Evolutionary conservation across 2,888 invertebrate species (phyloP), one percentile per base, ranked within the genome.

Genomic region (Ormyrus labotus): DNA sequence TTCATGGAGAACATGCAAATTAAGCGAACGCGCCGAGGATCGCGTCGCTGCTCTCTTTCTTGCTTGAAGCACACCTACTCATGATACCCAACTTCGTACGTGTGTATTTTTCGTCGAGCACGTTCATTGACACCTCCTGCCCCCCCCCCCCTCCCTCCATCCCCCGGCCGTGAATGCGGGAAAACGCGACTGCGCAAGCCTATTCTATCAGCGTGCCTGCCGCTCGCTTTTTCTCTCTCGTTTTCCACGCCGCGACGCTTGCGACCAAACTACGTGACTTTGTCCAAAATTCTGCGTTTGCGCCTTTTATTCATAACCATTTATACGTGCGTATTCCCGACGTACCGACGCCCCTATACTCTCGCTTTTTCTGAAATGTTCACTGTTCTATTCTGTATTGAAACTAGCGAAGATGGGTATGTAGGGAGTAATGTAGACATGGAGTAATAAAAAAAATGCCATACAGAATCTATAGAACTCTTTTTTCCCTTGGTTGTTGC

Each of bases 1-100:
- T 86, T 86, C 87, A 85, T 85, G 85, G 84, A 82, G 83, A 84
- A 80, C 83, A 86, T 87, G 85, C 84, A 87, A 86, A 86, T 87
- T 84, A 84, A 85, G 83, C 83, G 83, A 85, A 19, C 19, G 71
- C 72, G 60, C 60, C n/a, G 85, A 85, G 83, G 85, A 87, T 84
- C 86, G 80, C 34, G 34, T 60, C 50, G 85, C 83, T 83, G 85
- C 84, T 63, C 77, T 77, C 75, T 77, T 77, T 64, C 68, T 71
- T 19, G 19, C 19, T 19, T 19, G 19, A 19, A 19, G 60, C 73
- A 48, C 78, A 4, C 19, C 57, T 45, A 58, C 10, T 60, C 67
- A 75, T 75, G 67, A 75, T 67, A 68, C 19, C 19, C 19, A 19
- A 19, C 53, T 53, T 10, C 73, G 34, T 64, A 60, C 9, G 3